Percentiles rank a stretch among this genome's conserved stretches.
Evolutionary conservation across 2,797 vertebrate genomes (phyloP).

Genomic region (Sebastes kiyomatsui): DNA sequence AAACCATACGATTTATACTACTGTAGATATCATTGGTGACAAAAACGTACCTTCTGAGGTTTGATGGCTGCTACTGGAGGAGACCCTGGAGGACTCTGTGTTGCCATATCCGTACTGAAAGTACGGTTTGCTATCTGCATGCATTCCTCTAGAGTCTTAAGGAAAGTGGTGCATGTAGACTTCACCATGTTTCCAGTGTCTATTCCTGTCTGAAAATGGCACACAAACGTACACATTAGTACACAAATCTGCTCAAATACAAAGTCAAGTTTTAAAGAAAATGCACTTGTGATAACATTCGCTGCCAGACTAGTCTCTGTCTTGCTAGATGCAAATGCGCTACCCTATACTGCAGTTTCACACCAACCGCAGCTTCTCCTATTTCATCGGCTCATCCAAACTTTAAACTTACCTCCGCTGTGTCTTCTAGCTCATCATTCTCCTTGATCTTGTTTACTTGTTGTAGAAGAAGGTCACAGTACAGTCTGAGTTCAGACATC

Average conservation of each 20-base stretch:
- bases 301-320: neutral
- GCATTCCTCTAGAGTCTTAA: conserved; percentile 98
- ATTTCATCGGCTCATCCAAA: conserved; percentile 55
- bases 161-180: conserved; percentile 95
- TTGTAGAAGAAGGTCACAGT: conserved; percentile 98
- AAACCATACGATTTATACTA: neutral
- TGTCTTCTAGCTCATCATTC: conserved; percentile 66
- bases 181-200: conserved; percentile 92
- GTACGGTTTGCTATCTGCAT: conserved; percentile 96
- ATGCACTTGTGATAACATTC: neutral
- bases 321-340: neutral
- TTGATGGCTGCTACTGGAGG: conserved; percentile 89
- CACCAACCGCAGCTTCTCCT: conserved; percentile 43
- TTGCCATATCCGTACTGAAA: conserved; percentile 87
- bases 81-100: conserved; percentile 88
- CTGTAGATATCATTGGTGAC: neutral
- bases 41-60: conserved; percentile 87
- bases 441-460: conserved; percentile 97
- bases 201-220: conserved; percentile 71
- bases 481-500: conserved; percentile 97
- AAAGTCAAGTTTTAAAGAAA: neutral
- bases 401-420: conserved; percentile 67
- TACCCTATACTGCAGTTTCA: conserved; percentile 6
- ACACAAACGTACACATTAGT: conserved; percentile 8
- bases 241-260: neutral